These are phyloP conservation scores for Lagenorhynchus albirostris DNA, from an alignment of 2,113 vertebrate genomes.

Conservation along the genomic window DNA sequence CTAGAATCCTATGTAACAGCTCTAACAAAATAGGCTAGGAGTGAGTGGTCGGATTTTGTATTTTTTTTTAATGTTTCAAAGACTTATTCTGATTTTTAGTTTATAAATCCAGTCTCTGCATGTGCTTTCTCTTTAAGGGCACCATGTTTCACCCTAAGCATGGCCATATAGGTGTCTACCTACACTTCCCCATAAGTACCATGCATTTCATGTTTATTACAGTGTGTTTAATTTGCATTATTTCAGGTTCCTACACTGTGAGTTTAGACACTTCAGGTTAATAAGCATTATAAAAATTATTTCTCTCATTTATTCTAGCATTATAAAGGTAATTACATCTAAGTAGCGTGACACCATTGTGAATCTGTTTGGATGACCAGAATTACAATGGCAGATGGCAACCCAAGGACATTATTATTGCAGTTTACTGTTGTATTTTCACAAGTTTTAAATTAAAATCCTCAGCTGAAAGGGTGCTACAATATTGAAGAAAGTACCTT, in stretches of 20 bases:
- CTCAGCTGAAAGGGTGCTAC: conserved; percentile 39
- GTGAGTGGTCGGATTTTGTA: background rate
- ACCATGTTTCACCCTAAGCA: background rate
- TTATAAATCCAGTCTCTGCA: background rate
- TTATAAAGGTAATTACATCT: background rate
- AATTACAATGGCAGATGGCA: background rate
- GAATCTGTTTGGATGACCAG: background rate
- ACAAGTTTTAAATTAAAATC: conserved; percentile 64
- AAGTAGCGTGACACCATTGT: background rate
- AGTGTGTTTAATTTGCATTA: conserved; percentile 24
- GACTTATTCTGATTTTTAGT: background rate
- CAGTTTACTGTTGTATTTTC: conserved; percentile 10
- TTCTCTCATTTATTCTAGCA: background rate
- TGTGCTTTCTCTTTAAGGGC: background rate
- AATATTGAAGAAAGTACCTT: conserved; percentile 70
- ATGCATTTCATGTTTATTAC: conserved; percentile 38
- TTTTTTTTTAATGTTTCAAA: background rate
- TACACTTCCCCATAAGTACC: background rate
- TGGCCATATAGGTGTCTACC: background rate
- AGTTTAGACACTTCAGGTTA: conserved; percentile 17
- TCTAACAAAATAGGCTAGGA: background rate
- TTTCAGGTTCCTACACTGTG: background rate
- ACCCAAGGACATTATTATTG: background rate
- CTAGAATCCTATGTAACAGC: background rate
- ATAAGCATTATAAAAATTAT: conserved; percentile 23